Percentiles rank a stretch among this genome's conserved stretches.
phyloP scores from a whole-genome alignment of 1,140 invertebrate genomes.

The Macrosteles quadrilineatus region DNA sequence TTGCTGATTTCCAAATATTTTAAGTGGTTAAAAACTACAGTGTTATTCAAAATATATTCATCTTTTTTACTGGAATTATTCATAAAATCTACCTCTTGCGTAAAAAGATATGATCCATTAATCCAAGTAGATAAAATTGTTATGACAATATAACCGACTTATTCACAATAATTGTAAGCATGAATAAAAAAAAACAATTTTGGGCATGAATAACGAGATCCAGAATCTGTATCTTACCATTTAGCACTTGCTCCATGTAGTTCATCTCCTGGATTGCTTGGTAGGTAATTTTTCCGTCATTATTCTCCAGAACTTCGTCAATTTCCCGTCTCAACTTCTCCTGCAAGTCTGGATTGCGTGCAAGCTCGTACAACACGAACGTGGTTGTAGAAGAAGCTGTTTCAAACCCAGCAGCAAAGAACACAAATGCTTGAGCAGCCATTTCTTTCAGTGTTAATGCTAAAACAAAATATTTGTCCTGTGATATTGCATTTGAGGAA shows the following conservation, averaged over 20 bases:
- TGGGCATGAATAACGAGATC: too few species aligned
- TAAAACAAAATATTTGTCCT: too few species aligned
- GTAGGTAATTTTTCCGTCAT: constrained; percentile 54
- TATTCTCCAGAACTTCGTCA: constrained; percentile 48
- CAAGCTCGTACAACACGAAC: constrained; percentile 59
- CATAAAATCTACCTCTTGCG: too few species aligned
- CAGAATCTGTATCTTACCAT: constrained; percentile 29
- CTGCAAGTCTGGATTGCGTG: constrained; percentile 60
- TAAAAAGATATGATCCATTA: too few species aligned
- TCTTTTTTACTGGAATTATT: too few species aligned
- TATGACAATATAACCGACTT: too few species aligned
- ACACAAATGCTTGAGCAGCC: constrained; percentile 62
- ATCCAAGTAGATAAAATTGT: too few species aligned
- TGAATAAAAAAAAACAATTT: too few species aligned
- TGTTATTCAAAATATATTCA: too few species aligned
- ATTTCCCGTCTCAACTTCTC: constrained; percentile 60
- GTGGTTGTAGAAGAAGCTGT: constrained; percentile 64
- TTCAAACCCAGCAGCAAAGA: constrained; percentile 70
- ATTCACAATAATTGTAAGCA: too few species aligned
- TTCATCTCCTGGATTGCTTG: constrained; percentile 56
- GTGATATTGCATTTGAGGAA: too few species aligned
- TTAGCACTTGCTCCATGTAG: constrained; percentile 52
- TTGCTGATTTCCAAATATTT: background rate
- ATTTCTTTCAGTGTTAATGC: constrained; percentile 27
- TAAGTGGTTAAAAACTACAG: too few species aligned